Base-by-base conservation (phyloP, 2,113 vertebrate genomes). In the Symphodus melops region DNA sequence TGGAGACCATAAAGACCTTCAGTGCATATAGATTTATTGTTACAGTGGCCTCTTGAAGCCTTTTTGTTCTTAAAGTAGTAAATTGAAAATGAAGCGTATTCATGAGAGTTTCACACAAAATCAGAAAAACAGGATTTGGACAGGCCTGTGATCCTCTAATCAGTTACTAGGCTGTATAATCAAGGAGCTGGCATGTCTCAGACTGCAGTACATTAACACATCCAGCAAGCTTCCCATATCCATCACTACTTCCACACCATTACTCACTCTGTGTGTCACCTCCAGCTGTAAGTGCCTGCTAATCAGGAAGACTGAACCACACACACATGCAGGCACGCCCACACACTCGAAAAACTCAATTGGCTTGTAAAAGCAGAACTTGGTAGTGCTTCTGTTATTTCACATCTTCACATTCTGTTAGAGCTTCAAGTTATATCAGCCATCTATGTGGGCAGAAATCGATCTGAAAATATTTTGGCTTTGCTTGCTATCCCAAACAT, bases 271-370 rank as follows among this genome's bases (percentile, higher is more conserved):
- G 36, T 68, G 60, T 89, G 75, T 85, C 86, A 86, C 65, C 57
- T 89, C 73, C 86, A 88, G 79, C 84, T 88, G 81, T 49, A 77
- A 71, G 67, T 73, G 51, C 63, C 79, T 63, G 74, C 59, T 69
- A 64, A 83, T 84, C 64, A 79, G 68, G 13, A 48, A 68, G 65
- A 74, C 23, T 14, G 28, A 74, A 64, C 17, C 60, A 20, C 56
- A 21, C 53, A n/a, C 59, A 51, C 51, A 53, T 21, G 20, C 65
- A 28, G 16, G n/a, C 46, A 49, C 77, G 68, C 51, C 56, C 64
- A 70, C 76, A 66, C 59, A 60, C 51, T 72, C 62, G 81, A 68
- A 49, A 64, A 87, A 75, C 71, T 89, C 70, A 73, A 82, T 72
- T 69, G 65, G 79, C 69, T 80, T 56, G 58, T 72, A 62, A 53